Base-by-base conservation (phyloP, 2,888 invertebrate species). In the Ophion slaviceki region DNA sequence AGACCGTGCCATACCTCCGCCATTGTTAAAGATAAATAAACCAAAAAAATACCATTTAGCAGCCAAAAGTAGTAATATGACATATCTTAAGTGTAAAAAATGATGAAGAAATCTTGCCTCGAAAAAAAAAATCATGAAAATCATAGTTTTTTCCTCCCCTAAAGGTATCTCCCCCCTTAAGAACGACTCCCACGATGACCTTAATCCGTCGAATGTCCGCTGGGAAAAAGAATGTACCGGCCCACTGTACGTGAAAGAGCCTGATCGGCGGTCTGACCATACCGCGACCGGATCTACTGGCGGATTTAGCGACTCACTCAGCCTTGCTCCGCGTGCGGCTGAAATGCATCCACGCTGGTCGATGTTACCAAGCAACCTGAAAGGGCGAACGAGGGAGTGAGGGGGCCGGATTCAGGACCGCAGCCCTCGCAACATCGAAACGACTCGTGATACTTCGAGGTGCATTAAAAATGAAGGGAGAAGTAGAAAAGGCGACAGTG, bases 361-460 rank as follows among this genome's bases (percentile, higher is more conserved):
- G 66, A 66, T 76, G 85, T 85, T 82, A 82, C 85, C 82, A 80
- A 76, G 85, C 82, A 82, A 77, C 82, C 17, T 59, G 72, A 66
- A 64, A 3, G 28, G 80, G 17, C 36, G 47, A 57, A 40, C 32
- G 57, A 24, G 20, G n/a, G 28, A 8, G 17, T 7, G 36, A 53
- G 53, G 40, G 59, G 66, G n/a, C 17, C 28, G 71, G 24, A 62
- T 77, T 77, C 78, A 75, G 70, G 61, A 82, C 66, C 79, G 61
- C 71, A 82, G 10, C 76, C 6, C 59, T 77, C 45, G 78, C 77
- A 72, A 64, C 82, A 78, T 80, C 80, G 78, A 80, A 86, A 80
- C 79, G 83, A 81, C 75, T 81, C 75, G 83, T 61, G 70, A 84
- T 81, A 81, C 78, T 80, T 57, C 67, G 62, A 68, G 76, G 62